Evolutionary conservation across 2,797 vertebrate genomes (phyloP).

Genomic region (Sebastes minor): DNA sequence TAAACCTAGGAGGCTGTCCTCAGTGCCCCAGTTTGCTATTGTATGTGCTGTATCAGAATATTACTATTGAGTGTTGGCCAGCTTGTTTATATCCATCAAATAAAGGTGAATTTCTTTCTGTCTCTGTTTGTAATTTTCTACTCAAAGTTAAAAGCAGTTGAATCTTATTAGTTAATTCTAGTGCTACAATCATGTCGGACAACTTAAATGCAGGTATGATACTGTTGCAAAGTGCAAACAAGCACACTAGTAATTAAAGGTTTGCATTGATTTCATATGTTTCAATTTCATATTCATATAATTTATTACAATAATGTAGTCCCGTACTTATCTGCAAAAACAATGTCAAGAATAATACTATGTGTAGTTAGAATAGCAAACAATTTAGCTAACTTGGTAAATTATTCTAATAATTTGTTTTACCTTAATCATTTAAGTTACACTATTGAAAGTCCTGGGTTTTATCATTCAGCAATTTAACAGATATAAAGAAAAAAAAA

Average conservation of each 20-base stretch:
- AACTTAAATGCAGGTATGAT: background rate
- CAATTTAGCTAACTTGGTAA: background rate
- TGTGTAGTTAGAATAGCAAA: background rate
- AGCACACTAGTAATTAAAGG: background rate
- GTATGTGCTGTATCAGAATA: constrained; percentile 91
- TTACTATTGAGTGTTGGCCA: constrained; percentile 93
- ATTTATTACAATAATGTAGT: background rate
- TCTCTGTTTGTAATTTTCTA: constrained; percentile 43
- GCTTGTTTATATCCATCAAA: constrained; percentile 99
- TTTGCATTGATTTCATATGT: background rate
- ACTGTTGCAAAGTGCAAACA: background rate
- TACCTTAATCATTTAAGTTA: background rate
- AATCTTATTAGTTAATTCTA: background rate
- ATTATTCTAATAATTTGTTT: background rate
- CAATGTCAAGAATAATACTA: background rate
- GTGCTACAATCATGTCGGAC: background rate
- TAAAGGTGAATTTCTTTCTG: constrained; percentile 98
- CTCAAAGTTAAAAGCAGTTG: background rate
- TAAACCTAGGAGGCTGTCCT: constrained; percentile 76
- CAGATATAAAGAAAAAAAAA: background rate
- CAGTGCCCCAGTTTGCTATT: constrained; percentile 83
- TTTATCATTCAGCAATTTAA: background rate
- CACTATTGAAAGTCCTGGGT: background rate
- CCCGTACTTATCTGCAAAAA: background rate
- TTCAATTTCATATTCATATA: background rate